Conservation (phyloP, 2,797 vertebrate genomes). For the Pelodytes ibericus region DNA sequence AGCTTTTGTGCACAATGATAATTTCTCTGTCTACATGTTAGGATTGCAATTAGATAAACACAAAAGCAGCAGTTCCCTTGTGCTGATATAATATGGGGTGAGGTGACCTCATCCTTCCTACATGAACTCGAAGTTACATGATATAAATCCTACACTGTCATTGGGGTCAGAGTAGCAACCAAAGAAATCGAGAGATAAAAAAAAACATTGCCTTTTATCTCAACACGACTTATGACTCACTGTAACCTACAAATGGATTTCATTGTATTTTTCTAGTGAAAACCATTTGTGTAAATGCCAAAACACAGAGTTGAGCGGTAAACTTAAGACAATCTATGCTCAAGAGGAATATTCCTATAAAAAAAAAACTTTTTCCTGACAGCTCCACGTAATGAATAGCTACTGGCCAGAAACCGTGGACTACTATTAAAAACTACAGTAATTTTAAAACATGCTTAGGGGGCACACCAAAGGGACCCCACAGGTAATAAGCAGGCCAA, state of each 20-base stretch:
- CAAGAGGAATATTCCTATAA: conserved; percentile 8
- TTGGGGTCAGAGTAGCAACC: conserved; percentile 1
- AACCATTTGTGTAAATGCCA: conserved; percentile 19
- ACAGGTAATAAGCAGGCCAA: not conserved
- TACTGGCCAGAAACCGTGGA: not conserved
- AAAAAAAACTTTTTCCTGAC: not conserved
- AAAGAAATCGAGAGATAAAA: not conserved
- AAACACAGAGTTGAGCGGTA: conserved; percentile 1
- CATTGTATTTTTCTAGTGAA: not conserved
- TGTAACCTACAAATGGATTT: conserved; percentile 24
- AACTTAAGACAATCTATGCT: not conserved
- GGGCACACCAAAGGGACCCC: not conserved
- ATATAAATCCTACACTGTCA: conserved; percentile 31
- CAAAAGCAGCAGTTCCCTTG: not conserved
- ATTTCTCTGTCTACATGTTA: not conserved
- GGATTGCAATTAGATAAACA: conserved; percentile 14
- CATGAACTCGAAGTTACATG: not conserved
- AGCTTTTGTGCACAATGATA: not conserved
- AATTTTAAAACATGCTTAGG: not conserved
- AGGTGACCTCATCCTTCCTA: not conserved
- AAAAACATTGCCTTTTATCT: conserved; percentile 3
- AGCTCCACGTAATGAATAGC: not conserved
- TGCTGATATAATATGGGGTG: not conserved
- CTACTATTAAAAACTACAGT: not conserved
- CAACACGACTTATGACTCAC: not conserved